These are phyloP conservation scores for Centropus bengalensis DNA, from an alignment of 2,113 vertebrate genomes.

Conservation along the genomic window DNA sequence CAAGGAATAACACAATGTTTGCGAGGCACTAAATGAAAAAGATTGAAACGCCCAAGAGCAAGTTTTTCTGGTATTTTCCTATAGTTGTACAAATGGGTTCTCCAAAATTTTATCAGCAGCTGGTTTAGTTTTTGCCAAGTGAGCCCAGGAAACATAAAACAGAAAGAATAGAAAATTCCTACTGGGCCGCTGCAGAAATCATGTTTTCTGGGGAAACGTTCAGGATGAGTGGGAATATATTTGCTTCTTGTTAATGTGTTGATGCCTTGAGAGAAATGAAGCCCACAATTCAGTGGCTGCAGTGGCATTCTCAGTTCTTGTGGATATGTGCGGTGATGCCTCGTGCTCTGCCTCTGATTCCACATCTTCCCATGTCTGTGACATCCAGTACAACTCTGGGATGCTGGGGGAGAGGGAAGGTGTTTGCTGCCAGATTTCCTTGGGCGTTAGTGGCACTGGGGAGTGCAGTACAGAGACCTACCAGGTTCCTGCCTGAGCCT, in stretches of 20 bases:
- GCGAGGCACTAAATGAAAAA: not conserved
- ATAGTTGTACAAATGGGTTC: not conserved
- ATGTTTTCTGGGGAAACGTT: not conserved
- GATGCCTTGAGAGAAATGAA: not conserved
- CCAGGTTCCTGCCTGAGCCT: not conserved
- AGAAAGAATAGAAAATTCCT: not conserved
- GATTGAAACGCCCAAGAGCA: not conserved
- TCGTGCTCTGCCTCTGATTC: not conserved
- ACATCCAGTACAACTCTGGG: not conserved
- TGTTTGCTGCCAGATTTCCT: not conserved
- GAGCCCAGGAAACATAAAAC: not conserved
- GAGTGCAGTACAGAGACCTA: not conserved
- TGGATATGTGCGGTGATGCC: no score
- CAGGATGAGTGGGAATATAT: not conserved
- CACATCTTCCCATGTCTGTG: not conserved
- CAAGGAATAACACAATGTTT: not conserved
- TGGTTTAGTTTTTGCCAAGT: not conserved
- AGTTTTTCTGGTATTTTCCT: not conserved
- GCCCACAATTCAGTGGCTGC: not conserved
- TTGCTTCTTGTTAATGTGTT: not conserved
- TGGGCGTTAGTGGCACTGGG: accelerated
- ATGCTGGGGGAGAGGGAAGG: not conserved
- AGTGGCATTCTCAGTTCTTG: not conserved
- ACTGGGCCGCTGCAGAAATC: not conserved
- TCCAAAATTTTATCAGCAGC: not conserved